A percentile compares a stretch with the other conserved stretches of the same genome.
phyloP scores from a whole-genome alignment of 1,140 invertebrate genomes.

The Drosophila tani region DNA sequence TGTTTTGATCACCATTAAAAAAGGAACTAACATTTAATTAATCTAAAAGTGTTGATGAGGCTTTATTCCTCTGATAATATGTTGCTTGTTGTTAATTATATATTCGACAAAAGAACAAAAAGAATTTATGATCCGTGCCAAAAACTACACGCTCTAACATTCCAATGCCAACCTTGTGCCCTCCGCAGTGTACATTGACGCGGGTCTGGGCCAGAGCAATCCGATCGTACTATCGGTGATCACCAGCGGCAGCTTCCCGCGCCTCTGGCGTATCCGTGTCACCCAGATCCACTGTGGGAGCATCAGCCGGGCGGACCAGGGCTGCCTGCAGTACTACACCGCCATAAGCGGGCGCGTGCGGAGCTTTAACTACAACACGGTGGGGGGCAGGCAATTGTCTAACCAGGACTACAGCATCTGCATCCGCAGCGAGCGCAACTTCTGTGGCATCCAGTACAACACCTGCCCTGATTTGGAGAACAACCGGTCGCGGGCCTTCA shows the following conservation, averaged over 20 bases:
- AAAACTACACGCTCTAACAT: background rate
- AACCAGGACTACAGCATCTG: slow-evolving; percentile 96
- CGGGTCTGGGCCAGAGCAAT: slow-evolving; percentile 90
- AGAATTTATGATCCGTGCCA: slow-evolving; percentile 3
- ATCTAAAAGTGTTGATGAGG: too few relatives aligned
- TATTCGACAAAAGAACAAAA: background rate
- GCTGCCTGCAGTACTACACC: slow-evolving; percentile 92
- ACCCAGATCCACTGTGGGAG: slow-evolving; percentile 92
- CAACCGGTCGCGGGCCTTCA: slow-evolving; percentile 89
- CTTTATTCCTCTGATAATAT: too few relatives aligned
- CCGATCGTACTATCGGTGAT: slow-evolving; percentile 92
- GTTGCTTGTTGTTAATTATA: background rate
- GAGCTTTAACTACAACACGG: slow-evolving; percentile 93
- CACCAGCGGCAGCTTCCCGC: slow-evolving; percentile 91
- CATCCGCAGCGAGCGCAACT: slow-evolving; percentile 93
- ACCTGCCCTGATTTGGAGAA: slow-evolving; percentile 88
- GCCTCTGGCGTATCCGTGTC: slow-evolving; percentile 92
- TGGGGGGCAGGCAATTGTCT: slow-evolving; percentile 91
- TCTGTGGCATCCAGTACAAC: slow-evolving; percentile 94
- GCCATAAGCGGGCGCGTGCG: slow-evolving; percentile 92
- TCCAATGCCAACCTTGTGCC: slow-evolving; percentile 16
- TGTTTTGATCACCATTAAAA: background rate
- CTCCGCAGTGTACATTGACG: slow-evolving; percentile 92
- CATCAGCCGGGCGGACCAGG: slow-evolving; percentile 91
- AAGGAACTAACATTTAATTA: background rate